Evolutionary conservation across 1,140 invertebrate species (phyloP), one percentile per base, ranked within the genome.

Genomic region (Lucilia sericata): DNA sequence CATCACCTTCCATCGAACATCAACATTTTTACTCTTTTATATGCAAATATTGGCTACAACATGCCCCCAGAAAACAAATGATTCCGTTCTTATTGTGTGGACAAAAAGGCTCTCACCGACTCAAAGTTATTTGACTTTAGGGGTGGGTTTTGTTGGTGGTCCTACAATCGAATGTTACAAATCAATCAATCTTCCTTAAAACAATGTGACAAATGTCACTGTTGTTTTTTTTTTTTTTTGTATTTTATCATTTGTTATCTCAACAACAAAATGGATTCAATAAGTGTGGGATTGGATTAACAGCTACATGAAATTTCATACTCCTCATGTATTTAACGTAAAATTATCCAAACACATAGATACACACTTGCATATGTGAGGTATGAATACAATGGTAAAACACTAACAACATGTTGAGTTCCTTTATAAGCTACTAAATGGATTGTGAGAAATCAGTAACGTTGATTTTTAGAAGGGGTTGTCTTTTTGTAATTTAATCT

Each of bases 101-200:
- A 70, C 51, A 19, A 9, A 19, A 2, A 70, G n/a, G 19, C 7
- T 19, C 7, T 19, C 0, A 7, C 21, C n/a, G 5, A 60, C 55
- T 3, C 13, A n/a, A 7, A n/a, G 25, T 14, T n/a, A 60, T 42
- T 30, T 75, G 74, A 14, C 25, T 75, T 75, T 5, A 75, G 74
- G 25, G 74, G 5, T 17, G 17, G 12, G 10, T 42, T 8, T 2
- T 2, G 25, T 30, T 30, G 30, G 8, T 78, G 75, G n/a, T 47
- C 13, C 9, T 47, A 13, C 42, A 80, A 47, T 78, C 42, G 75
- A 42, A 19, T 42, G 36, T 70, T 21, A 70, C 65, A 70, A 80
- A 80, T 80, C 76, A 80, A 80, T 80, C 76, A 80, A 80, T 80
- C 76, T 21, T n/a, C n/a, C 76, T 80, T 80, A 49, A 80, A 19